Conservation (phyloP, 2,888 invertebrate genomes). For the Lamellibrachia columna region DNA sequence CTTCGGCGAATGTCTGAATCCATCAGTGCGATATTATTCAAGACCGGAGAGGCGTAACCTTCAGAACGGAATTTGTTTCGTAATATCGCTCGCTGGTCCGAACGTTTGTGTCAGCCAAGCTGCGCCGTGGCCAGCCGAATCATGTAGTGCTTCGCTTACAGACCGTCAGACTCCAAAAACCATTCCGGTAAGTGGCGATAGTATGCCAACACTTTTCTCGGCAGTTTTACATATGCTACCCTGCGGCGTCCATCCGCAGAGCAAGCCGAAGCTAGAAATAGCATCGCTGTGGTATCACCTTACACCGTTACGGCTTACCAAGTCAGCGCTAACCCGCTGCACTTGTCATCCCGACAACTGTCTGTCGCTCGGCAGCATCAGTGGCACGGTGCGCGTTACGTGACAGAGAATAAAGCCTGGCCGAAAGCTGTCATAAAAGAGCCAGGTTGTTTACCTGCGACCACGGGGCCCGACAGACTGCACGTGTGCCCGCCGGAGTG, state of each 20-base stretch:
- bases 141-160: background rate
- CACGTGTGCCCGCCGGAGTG: background rate
- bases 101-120: background rate
- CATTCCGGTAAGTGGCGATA: background rate
- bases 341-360: background rate
- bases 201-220: no score
- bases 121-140: background rate
- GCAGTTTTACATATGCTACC: background rate
- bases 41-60: background rate
- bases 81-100: background rate
- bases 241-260: background rate
- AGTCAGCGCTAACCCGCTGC: background rate
- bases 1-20: background rate
- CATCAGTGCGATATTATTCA: background rate
- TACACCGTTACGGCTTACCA: background rate
- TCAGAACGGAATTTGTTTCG: background rate
- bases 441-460: background rate
- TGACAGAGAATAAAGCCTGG: background rate
- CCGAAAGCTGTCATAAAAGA: background rate
- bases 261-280: background rate
- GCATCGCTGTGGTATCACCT: background rate
- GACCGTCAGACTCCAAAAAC: background rate
- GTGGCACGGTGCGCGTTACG: background rate
- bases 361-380: background rate
- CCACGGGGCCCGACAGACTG: background rate